phyloP scores from a whole-genome alignment of 92 coral and sea anemone species.

The Umimayanthus kanabou region DNA sequence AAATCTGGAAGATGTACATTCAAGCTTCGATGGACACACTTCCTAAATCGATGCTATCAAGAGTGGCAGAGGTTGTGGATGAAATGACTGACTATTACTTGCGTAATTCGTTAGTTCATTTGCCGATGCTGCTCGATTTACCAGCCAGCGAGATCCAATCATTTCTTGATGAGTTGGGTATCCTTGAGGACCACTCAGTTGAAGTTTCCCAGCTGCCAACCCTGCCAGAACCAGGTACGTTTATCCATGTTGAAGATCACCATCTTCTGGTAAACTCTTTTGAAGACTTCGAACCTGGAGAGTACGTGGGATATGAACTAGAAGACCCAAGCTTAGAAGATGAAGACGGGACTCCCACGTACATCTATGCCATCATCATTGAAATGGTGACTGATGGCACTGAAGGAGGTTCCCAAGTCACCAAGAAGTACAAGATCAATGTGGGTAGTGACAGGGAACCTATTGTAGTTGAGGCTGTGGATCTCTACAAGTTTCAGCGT shows the following conservation, averaged over 20 bases:
- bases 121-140: conserved; percentile 52
- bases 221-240: conserved; percentile 63
- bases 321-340: conserved; percentile 72
- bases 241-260: conserved; percentile 65
- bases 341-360: conserved; percentile 64
- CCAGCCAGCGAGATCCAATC: conserved; percentile 38
- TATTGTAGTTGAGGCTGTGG: conserved; percentile 52
- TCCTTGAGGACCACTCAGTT: conserved; percentile 60
- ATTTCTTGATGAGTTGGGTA: conserved; percentile 48
- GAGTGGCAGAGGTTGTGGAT: conserved; percentile 44
- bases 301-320: conserved; percentile 78
- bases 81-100: conserved; percentile 49
- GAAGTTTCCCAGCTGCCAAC: conserved; percentile 3
- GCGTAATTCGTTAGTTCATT: conserved; percentile 38
- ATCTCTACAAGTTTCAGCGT: conserved; percentile 65
- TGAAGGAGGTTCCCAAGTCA: background rate
- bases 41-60: background rate
- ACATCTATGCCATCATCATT: conserved; percentile 73
- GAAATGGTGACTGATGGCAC: conserved; percentile 48
- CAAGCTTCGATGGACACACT: conserved; percentile 11
- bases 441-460: conserved; percentile 54
- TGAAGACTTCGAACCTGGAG: conserved; percentile 60
- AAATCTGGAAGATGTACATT: conserved; percentile 66
- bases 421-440: conserved; percentile 59
- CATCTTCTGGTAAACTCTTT: conserved; percentile 64